These are phyloP conservation scores for Ictalurus punctatus DNA, from an alignment of 2,113 vertebrate genomes.

Conservation along the genomic window DNA sequence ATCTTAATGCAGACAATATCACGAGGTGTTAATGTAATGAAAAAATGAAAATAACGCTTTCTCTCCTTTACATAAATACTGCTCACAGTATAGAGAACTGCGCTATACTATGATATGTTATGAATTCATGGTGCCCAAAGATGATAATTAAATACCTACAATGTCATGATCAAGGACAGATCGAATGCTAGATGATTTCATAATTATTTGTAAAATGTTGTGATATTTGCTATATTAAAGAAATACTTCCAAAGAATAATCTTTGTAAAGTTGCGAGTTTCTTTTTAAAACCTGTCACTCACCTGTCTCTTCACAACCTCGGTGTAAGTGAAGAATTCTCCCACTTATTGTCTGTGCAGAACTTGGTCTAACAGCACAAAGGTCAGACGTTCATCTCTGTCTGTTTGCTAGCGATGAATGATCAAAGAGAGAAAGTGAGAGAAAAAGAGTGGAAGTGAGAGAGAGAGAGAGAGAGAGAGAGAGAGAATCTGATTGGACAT, in stretches of 20 bases:
- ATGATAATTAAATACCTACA: not conserved
- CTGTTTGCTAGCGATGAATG: constrained; percentile 14
- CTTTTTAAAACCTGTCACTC: not conserved
- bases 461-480: not conserved
- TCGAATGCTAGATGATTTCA: not conserved
- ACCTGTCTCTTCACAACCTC: constrained; percentile 31
- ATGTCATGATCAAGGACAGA: not conserved
- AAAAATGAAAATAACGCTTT: not conserved
- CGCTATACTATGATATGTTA: not conserved
- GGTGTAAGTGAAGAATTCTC: not conserved
- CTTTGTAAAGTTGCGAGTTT: not conserved
- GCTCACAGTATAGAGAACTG: not conserved
- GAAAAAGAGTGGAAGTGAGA: not conserved
- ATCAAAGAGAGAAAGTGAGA: not conserved
- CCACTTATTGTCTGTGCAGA: not conserved
- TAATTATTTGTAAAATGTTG: not conserved
- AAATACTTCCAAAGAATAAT: not conserved
- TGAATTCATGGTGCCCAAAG: not conserved
- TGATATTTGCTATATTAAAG: not conserved
- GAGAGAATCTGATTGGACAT: not conserved
- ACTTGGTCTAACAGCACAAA: not conserved
- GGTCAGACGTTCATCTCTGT: not conserved
- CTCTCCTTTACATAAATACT: not conserved
- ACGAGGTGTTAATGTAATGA: not conserved
- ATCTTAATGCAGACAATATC: not conserved